These are phyloP conservation scores for Malacoraja senta DNA, from an alignment of 2,797 vertebrate genomes.

Conservation along the genomic window DNA sequence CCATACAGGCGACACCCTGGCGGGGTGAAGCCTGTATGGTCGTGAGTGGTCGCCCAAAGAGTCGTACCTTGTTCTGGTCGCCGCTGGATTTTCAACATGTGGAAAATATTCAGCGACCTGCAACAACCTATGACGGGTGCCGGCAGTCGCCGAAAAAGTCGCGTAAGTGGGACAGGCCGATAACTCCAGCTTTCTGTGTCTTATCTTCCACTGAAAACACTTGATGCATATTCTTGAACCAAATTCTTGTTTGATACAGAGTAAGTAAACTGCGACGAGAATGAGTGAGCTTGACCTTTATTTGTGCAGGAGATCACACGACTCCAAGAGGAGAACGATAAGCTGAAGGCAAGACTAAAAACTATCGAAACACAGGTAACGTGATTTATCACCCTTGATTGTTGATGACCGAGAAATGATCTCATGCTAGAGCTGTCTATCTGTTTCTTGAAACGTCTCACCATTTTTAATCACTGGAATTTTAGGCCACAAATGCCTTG, in stretches of 20 bases:
- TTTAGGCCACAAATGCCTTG: slow-evolving; percentile 74
- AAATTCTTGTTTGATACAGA: neutral
- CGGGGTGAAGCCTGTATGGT: too few species aligned
- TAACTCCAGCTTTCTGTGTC: too few species aligned
- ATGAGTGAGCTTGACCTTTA: neutral
- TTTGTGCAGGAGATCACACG: slow-evolving; percentile 70
- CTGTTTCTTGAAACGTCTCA: neutral
- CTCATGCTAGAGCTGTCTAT: neutral
- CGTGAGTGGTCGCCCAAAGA: too few species aligned
- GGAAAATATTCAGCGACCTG: too few species aligned
- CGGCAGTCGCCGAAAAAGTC: too few species aligned
- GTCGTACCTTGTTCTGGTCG: too few species aligned
- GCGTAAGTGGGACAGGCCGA: too few species aligned
- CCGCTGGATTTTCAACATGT: too few species aligned
- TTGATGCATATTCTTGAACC: too few species aligned
- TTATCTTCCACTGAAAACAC: too few species aligned
- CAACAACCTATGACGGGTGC: too few species aligned
- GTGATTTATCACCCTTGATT: neutral
- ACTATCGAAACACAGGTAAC: slow-evolving; percentile 82
- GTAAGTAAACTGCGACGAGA: neutral
- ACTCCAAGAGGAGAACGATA: slow-evolving; percentile 89
- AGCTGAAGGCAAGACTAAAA: slow-evolving; percentile 74
- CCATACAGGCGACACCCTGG: too few species aligned
- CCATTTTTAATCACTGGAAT: slow-evolving; percentile 6
- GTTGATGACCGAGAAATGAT: neutral